phyloP scores from a whole-genome alignment of 2,113 vertebrate species.

The Atractosteus spatula region DNA sequence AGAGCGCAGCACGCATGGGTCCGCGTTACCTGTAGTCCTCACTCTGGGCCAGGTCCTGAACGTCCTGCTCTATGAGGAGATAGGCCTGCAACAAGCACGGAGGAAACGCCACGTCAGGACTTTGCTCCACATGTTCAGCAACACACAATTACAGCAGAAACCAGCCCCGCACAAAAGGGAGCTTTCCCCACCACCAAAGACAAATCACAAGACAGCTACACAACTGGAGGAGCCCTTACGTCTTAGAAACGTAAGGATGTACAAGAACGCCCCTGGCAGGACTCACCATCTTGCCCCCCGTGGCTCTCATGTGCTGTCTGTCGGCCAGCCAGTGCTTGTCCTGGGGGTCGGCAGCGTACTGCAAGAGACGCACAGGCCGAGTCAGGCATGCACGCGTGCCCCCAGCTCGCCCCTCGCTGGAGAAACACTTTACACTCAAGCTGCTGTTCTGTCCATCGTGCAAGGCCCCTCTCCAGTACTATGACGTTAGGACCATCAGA shows the following conservation, averaged over 20 bases:
- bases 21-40: slow-evolving; percentile 86
- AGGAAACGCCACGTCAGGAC: not conserved
- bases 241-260: too few relatives aligned
- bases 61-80: slow-evolving; percentile 90
- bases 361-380: slow-evolving; percentile 39
- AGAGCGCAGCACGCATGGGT: not conserved
- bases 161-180: too few relatives aligned
- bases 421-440: too few relatives aligned
- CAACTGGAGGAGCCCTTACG: too few relatives aligned
- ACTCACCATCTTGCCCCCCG: slow-evolving; percentile 97
- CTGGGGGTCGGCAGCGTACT: slow-evolving; percentile 94
- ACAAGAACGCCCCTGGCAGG: too few relatives aligned
- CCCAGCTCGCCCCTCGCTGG: fast-evolving
- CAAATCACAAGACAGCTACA: too few relatives aligned
- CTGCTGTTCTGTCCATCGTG: too few relatives aligned
- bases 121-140: not conserved
- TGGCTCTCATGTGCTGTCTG: slow-evolving; percentile 94
- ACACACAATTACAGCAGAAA: too few relatives aligned
- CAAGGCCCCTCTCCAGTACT: too few relatives aligned
- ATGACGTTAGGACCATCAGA: too few relatives aligned
- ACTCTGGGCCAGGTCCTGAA: slow-evolving; percentile 80
- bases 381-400: not conserved
- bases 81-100: slow-evolving; percentile 72
- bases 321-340: slow-evolving; percentile 98
- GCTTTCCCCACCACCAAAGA: too few relatives aligned